Base-by-base conservation (phyloP, 2,113 vertebrate species). In the Platichthys stellatus region DNA sequence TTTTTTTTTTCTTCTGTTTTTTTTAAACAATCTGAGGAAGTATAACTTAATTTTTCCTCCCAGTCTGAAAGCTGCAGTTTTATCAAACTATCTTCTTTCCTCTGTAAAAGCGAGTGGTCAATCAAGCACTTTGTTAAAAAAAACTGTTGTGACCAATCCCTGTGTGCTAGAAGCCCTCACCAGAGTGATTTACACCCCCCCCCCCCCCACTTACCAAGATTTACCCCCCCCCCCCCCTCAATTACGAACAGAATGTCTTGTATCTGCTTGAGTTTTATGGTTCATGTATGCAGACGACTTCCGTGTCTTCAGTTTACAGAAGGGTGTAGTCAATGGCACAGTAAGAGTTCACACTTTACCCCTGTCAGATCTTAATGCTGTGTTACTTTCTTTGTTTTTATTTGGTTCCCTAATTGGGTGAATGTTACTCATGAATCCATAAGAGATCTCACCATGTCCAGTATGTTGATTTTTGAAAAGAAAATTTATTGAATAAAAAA, bases 41-140 rank as follows among this genome's bases (percentile, higher is more conserved):
- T 88, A 70, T 90, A 89, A 84, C 84, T 92, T 81, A 90, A 86
- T 77, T 78, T 14, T 1, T 13, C 7, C 13, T 24, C n/a, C 63
- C 49, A 23, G 69, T 78, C 67, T 77, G 71, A 79, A 86, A 88
- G 87, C 80, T 88, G 82, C 89, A 73, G 76, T 92, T 90, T 90
- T 86, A 86, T 83, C 73, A 56, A 67, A 71, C 21, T n/a, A 31
- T 58, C 72, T 67, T 67, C 13, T 89, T 65, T 88, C n/a, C 89
- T 76, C 85, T 89, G 88, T 78, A n/a, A 75, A 90, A 90, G 90
- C 86, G 83, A 92, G 91, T 84, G 92, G 91, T 93, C 92, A 92
- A 90, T 94, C 90, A 92, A 94, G 94, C 93, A 93, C 91, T 94
- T 93, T 94, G 87, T 91, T 78, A 49, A 49, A 49, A 21, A 53